Evolutionary conservation across 2,888 invertebrate genomes (phyloP).

Genomic region (Mimas tiliae): DNA sequence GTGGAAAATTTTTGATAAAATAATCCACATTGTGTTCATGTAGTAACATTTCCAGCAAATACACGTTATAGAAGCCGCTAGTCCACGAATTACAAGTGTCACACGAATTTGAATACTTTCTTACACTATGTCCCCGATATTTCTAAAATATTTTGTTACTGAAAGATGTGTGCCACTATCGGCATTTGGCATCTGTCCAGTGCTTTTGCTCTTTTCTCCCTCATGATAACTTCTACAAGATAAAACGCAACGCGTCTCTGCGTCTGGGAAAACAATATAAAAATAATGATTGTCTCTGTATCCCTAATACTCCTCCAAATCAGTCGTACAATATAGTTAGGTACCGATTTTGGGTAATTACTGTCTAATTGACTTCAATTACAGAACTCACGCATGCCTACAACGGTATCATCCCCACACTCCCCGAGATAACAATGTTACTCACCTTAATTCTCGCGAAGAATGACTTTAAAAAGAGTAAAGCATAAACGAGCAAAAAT

Average conservation of each 20-base stretch:
- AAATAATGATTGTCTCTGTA: conserved; percentile 35
- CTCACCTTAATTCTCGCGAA: conserved; percentile 36
- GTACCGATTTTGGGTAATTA: background rate
- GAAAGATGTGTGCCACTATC: conserved; percentile 73
- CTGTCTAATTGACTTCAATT: conserved; percentile 8
- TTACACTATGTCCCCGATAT: conserved; percentile 56
- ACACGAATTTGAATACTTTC: conserved; percentile 36
- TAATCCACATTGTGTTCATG: background rate
- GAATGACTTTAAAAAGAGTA: background rate
- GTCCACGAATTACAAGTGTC: conserved; percentile 39
- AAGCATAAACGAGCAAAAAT: conserved; percentile 35
- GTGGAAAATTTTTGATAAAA: background rate
- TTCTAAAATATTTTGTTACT: conserved; percentile 74
- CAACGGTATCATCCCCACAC: background rate
- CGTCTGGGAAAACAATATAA: conserved; percentile 45
- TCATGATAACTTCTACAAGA: conserved; percentile 70
- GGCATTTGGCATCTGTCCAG: conserved; percentile 78
- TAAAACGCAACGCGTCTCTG: conserved; percentile 61
- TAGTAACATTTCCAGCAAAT: background rate
- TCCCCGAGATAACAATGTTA: conserved; percentile 33
- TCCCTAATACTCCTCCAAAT: background rate
- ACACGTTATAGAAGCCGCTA: background rate
- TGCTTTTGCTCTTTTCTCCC: conserved; percentile 74
- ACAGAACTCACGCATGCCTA: conserved; percentile 47
- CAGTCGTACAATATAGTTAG: background rate